phyloP scores from a whole-genome alignment of 2,888 invertebrate genomes.

The Torymus tubicola region DNA sequence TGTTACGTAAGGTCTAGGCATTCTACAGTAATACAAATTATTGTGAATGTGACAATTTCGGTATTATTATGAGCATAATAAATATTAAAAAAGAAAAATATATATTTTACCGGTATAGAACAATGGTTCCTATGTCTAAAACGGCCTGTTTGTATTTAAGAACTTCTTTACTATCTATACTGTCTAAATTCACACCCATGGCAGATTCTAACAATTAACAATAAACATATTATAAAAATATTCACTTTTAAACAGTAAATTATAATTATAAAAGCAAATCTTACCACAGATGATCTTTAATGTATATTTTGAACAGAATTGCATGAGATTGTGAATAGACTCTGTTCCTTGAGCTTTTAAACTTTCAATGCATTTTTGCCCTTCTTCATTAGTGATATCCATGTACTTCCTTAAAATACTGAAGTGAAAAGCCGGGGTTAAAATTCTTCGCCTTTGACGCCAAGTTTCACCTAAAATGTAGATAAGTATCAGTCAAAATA shows the following conservation, averaged over 20 bases:
- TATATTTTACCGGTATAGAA: conserved; percentile 61
- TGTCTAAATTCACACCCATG: conserved; percentile 43
- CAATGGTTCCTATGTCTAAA: conserved; percentile 73
- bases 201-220: conserved; percentile 40
- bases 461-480: conserved; percentile 49
- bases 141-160: conserved; percentile 80
- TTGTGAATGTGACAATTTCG: too few relatives aligned
- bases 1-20: conserved; percentile 76
- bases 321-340: conserved; percentile 28
- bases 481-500: not conserved
- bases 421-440: conserved; percentile 55
- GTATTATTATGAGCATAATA: not conserved
- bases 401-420: conserved; percentile 54
- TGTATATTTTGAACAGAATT: conserved; percentile 49
- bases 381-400: conserved; percentile 45
- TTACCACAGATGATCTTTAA: conserved; percentile 59
- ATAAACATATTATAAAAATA: not conserved
- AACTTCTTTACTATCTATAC: conserved; percentile 71
- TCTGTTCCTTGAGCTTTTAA: conserved; percentile 46
- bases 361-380: conserved; percentile 34
- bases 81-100: not conserved
- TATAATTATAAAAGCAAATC: not conserved
- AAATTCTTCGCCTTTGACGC: conserved; percentile 53
- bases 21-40: conserved; percentile 61
- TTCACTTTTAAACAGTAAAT: not conserved